Percentiles rank a stretch among this genome's conserved stretches.
Conservation (phyloP, 37 sponge, comb jelly and placozoan species). For the Cladorhizidae sp. region DNA sequence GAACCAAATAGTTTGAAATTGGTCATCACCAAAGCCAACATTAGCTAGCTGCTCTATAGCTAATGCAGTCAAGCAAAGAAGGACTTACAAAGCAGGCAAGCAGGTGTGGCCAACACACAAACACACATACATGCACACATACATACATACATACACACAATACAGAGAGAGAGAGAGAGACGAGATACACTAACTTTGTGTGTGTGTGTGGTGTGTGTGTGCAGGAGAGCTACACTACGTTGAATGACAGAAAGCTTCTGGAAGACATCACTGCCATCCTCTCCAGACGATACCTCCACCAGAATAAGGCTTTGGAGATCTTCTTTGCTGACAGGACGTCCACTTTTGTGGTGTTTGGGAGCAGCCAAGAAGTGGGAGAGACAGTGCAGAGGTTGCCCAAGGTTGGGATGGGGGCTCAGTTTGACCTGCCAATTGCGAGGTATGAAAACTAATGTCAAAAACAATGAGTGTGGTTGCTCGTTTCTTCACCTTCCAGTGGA, state of each 20-base stretch:
- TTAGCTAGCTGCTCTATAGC: no score
- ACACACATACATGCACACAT: no score
- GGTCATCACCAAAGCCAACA: no score
- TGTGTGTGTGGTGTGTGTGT: no score
- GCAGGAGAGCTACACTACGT: slow-evolving; percentile 26
- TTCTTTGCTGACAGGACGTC: slow-evolving; percentile 73
- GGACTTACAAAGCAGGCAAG: no score
- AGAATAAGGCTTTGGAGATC: slow-evolving; percentile 69
- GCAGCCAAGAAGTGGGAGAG: slow-evolving; percentile 52
- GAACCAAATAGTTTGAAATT: no score
- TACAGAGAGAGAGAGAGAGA: no score
- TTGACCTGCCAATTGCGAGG: slow-evolving; percentile 77
- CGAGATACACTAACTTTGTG: no score
- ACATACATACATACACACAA: no score
- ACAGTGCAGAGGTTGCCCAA: slow-evolving; percentile 71
- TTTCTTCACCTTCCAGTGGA: neutral
- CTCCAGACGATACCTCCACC: slow-evolving; percentile 71
- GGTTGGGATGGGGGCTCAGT: slow-evolving; percentile 76
- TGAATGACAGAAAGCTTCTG: slow-evolving; percentile 60
- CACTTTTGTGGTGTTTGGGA: slow-evolving; percentile 62
- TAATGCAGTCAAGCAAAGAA: no score
- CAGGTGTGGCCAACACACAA: no score
- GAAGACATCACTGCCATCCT: slow-evolving; percentile 66
- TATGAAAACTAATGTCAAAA: neutral
- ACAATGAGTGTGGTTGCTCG: no score